These are phyloP conservation scores for Nomada fucata DNA, from an alignment of 2,888 invertebrate genomes.

Conservation along the genomic window DNA sequence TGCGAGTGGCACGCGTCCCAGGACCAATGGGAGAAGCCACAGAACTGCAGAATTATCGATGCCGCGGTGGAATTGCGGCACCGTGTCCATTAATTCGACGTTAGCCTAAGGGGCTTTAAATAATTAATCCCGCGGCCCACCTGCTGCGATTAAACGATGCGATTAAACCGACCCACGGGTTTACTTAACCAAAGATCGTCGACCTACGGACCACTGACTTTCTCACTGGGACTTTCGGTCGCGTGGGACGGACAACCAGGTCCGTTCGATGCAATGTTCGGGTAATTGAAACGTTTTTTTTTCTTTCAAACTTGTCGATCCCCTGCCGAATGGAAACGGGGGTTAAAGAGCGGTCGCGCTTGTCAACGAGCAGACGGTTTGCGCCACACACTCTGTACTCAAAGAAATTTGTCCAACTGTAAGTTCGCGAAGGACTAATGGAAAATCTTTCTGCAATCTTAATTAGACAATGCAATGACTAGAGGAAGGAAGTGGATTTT, in stretches of 20 bases:
- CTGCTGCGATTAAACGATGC: conserved; percentile 71
- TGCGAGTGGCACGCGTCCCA: conserved; percentile 58
- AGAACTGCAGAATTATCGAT: conserved; percentile 78
- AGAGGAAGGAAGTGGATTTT: too few relatives aligned
- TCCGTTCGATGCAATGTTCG: neutral
- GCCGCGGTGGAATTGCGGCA: conserved; percentile 76
- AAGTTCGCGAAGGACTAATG: too few relatives aligned
- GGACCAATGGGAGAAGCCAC: conserved; percentile 69
- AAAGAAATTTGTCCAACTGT: too few relatives aligned
- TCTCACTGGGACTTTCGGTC: conserved; percentile 22
- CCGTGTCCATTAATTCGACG: conserved; percentile 79
- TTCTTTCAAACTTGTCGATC: neutral
- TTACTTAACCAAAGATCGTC: conserved; percentile 62
- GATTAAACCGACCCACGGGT: conserved; percentile 65
- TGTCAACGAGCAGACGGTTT: too few relatives aligned
- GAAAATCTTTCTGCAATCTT: too few relatives aligned
- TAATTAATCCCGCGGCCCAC: conserved; percentile 76
- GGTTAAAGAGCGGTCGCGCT: too few relatives aligned
- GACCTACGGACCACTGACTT: conserved; percentile 44
- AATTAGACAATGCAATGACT: too few relatives aligned
- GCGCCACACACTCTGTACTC: too few relatives aligned
- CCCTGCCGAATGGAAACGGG: neutral
- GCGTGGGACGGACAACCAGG: conserved; percentile 3
- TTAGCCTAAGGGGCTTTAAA: conserved; percentile 79
- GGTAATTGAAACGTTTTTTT: neutral